Base-by-base conservation (phyloP, 2,888 invertebrate species). In the Luperina testacea region DNA sequence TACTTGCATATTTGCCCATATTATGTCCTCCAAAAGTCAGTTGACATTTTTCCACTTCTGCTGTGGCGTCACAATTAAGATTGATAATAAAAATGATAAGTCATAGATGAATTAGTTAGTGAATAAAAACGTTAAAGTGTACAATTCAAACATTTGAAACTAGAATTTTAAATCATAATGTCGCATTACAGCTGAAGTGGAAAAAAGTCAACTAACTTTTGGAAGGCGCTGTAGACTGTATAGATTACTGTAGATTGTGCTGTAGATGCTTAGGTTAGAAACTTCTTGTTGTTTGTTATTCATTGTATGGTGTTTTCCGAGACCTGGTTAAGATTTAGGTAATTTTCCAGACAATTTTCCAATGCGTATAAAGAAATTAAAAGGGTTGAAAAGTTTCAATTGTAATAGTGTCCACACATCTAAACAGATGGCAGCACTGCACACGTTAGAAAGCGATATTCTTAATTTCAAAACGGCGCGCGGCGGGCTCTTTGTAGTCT, bases 381-480 rank as follows among this genome's bases (percentile, higher is more conserved):
- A 24, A 11, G 11, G 20, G 27, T 9, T 27, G 3, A 59, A 65
- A 64, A 72, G 65, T n/a, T 32, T 38, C 17, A 38, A 38, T 38
- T 11, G 7, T n/a, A n/a, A n/a, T 71, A 71, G 72, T 81, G 24
- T 63, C 7, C 0, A 38, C 32, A 42, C n/a, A 27, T 0, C 5
- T 24, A 17, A 76, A 86, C 45, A 83, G 82, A 83, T 86, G 86
- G 83, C 82, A 83, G 72, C 83, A 76, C 86, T 65, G 1, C 9
- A 45, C 57, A 20, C 48, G 32, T 64, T 15, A 8, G 20, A 76
- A 17, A 64, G 13, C 32, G 8, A 11, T 38, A 24, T n/a, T 48
- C 17, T 53, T 57, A 17, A 64, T 45, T 63, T 38, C 24, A 13
- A 15, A 48, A n/a, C 8, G 17, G 83, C 45, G 24, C 38, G 11